Evolutionary conservation across 2,888 invertebrate genomes (phyloP).

Genomic region (Syrista parreyssii): DNA sequence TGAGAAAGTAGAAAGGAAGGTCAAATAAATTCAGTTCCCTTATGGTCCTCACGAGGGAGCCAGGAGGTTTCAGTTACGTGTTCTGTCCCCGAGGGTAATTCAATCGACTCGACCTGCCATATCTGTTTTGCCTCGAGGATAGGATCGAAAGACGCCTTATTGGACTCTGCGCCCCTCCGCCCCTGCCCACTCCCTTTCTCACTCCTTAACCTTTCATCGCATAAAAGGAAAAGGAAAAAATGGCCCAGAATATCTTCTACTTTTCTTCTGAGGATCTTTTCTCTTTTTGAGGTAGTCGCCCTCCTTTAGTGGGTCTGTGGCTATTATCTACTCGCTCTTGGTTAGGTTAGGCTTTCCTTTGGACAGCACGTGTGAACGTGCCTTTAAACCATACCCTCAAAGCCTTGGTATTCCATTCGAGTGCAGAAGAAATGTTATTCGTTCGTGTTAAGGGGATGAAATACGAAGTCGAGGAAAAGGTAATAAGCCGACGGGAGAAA

Average conservation of each 20-base stretch:
- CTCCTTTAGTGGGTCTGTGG: no score
- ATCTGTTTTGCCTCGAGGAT: not conserved
- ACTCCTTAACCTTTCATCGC: not conserved
- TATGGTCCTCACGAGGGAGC: not conserved
- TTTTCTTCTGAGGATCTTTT: no score
- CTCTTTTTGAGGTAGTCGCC: no score
- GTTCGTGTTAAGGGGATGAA: no score
- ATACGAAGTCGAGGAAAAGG: no score
- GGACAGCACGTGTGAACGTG: not conserved
- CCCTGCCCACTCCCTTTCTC: not conserved
- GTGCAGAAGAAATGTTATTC: not conserved
- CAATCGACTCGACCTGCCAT: not conserved
- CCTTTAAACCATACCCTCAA: no score
- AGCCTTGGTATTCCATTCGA: not conserved
- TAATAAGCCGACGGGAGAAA: slow-evolving; percentile 20
- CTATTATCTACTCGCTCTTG: no score
- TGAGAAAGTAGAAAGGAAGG: not conserved
- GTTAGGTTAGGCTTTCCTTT: no score
- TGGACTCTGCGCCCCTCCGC: not conserved
- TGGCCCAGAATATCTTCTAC: no score
- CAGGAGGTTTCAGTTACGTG: not conserved
- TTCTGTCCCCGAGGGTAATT: not conserved
- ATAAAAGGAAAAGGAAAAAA: not conserved
- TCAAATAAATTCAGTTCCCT: not conserved
- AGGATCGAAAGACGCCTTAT: not conserved